Percentiles rank a stretch among this genome's conserved stretches.
These are phyloP conservation scores for Aradus depressus DNA, from an alignment of 2,888 invertebrate genomes.

Conservation along the genomic window DNA sequence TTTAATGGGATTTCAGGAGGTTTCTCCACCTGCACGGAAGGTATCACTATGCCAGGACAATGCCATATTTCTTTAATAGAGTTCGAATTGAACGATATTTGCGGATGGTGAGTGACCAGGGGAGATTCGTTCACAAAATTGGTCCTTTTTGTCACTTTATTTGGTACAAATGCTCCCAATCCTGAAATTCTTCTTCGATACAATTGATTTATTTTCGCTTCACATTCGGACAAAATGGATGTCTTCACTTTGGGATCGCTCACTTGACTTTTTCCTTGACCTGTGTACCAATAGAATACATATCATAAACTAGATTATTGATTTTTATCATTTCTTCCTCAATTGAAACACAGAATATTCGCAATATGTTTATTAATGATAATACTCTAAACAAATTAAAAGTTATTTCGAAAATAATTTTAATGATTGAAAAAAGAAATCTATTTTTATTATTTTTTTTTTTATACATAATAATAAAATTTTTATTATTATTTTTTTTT, in stretches of 20 bases:
- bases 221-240: conserved; percentile 20
- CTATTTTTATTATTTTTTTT: too few relatives aligned
- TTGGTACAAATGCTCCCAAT: conserved; percentile 21
- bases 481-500: too few relatives aligned
- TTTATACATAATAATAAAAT: too few relatives aligned
- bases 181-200: conserved; percentile 21
- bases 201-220: conserved; percentile 22
- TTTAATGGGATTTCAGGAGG: background rate
- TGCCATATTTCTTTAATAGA: conserved; percentile 8
- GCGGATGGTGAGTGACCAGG: conserved; percentile 15
- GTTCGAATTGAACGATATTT: conserved; percentile 14
- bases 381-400: too few relatives aligned
- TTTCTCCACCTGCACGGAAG: background rate
- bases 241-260: conserved; percentile 26
- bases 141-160: conserved; percentile 1
- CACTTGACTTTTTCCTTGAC: conserved; percentile 18
- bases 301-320: too few relatives aligned
- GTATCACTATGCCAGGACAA: conserved; percentile 17
- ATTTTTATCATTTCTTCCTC: background rate
- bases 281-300: conserved; percentile 15
- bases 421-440: too few relatives aligned
- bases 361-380: too few relatives aligned
- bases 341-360: too few relatives aligned
- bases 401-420: too few relatives aligned
- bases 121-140: background rate